A percentile compares a stretch with the other conserved stretches of the same genome.
Evolutionary conservation across 2,113 vertebrate genomes (phyloP).

Genomic region (Xenotilapia caudafasciata): DNA sequence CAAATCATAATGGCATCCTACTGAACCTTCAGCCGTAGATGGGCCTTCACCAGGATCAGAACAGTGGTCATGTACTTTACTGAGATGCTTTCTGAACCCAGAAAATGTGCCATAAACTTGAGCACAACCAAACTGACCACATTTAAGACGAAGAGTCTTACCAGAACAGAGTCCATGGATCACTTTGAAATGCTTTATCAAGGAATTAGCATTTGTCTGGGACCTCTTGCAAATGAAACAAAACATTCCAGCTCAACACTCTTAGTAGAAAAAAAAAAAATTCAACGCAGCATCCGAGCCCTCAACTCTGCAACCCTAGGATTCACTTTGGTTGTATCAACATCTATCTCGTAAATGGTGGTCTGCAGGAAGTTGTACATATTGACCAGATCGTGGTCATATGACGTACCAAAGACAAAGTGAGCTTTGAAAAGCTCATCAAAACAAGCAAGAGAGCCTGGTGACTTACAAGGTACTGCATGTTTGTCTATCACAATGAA

Average conservation of each 20-base stretch:
- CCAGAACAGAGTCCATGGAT: neutral
- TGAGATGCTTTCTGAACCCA: too few species aligned
- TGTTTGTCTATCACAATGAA: too few species aligned
- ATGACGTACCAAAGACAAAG: neutral
- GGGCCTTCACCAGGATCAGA: too few species aligned
- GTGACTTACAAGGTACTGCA: fast-evolving
- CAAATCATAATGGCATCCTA: too few species aligned
- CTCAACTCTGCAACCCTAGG: neutral
- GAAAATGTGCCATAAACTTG: too few species aligned
- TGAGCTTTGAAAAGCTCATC: too few species aligned
- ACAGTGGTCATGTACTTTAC: too few species aligned
- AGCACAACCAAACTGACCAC: too few species aligned
- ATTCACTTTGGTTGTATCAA: neutral
- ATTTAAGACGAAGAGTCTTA: too few species aligned
- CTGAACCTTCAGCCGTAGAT: too few species aligned
- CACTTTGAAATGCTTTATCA: neutral
- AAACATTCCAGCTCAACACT: neutral
- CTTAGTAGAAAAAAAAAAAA: fast-evolving
- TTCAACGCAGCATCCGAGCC: fast-evolving
- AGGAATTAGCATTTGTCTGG: neutral
- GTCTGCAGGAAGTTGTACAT: neutral
- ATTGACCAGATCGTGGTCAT: neutral
- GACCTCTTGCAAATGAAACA: neutral
- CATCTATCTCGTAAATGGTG: neutral
- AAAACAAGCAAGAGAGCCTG: too few species aligned